Evolutionary conservation across 1,140 invertebrate species (phyloP), one percentile per base, ranked within the genome.

Genomic region (Drusus annulatus): DNA sequence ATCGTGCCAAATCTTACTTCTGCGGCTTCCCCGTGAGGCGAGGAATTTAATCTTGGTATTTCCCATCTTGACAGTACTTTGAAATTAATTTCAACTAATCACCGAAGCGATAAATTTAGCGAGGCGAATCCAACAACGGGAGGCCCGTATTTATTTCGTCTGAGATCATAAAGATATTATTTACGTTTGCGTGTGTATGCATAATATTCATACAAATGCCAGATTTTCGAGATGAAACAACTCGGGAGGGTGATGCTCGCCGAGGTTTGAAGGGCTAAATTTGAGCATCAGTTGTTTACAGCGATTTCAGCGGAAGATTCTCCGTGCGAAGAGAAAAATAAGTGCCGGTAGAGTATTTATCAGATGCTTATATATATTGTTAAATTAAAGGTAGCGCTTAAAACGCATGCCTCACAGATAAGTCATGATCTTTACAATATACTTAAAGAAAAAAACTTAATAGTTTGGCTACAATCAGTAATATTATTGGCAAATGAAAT

Each of bases 61-160:
- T n/a, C n/a, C n/a, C n/a, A n/a, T n/a, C n/a, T n/a, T 74, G 71
- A 74, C 71, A 74, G 71, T 74, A 23, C 71, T 74, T 74, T 74
- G 71, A 74, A 56, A 74, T 54, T 74, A 74, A 74, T 74, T 74
- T 74, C 71, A 74, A 74, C 71, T 74, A 74, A 74, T 74, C 71
- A 74, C 54, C 52, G 52, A 56, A 74, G 71, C 71, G 71, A 56
- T 54, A 74, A 74, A 74, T 56, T 54, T 54, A 50, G 71, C 51
- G 19, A 51, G 51, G 71, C n/a, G 23, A 51, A 74, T 74, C 13
- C 51, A 54, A 54, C 71, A 28, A 56, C 28, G 71, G 31, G 52
- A 28, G 31, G 71, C 71, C 65, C 65, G 65, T 56, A 74, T 56
- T 52, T 74, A 74, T 74, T 54, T 19, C 17, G 23, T 25, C 50